Conservation (phyloP, 2,797 vertebrate genomes). For the Vireo griseus region DNA sequence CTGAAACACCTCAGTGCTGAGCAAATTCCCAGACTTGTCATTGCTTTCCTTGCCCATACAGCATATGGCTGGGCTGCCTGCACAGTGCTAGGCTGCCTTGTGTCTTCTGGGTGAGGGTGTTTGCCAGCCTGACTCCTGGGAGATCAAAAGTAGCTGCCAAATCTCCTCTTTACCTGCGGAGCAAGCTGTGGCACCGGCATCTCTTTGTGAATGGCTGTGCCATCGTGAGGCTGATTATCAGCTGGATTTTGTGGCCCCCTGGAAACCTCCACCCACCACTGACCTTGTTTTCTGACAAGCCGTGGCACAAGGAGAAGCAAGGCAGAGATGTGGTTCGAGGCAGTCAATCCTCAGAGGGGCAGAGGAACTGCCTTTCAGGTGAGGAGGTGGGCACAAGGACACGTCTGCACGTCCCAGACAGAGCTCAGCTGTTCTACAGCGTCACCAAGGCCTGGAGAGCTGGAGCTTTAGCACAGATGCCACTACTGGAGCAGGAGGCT, state of each 20-base stretch:
- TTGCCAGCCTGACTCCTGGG: neutral
- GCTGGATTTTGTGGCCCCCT: neutral
- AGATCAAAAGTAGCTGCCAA: neutral
- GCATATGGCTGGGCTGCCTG: neutral
- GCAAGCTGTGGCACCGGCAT: neutral
- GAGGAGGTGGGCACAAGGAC: neutral
- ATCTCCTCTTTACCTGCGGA: neutral
- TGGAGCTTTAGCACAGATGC: neutral
- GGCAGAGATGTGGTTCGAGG: neutral
- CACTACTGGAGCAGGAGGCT: neutral
- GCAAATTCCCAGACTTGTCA: neutral
- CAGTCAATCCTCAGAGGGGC: neutral
- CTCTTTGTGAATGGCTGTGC: neutral
- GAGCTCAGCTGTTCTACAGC: no score
- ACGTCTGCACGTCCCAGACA: rapidly evolving
- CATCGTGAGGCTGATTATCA: rapidly evolving
- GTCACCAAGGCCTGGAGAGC: neutral
- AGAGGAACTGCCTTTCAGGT: neutral
- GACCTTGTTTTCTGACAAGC: neutral
- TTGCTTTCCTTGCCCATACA: neutral
- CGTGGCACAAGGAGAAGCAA: neutral
- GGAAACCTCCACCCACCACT: neutral
- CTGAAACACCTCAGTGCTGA: neutral
- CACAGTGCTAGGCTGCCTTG: neutral
- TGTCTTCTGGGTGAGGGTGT: neutral